Evolutionary conservation across 2,797 vertebrate genomes (phyloP).

Genomic region (Alauda arvensis): DNA sequence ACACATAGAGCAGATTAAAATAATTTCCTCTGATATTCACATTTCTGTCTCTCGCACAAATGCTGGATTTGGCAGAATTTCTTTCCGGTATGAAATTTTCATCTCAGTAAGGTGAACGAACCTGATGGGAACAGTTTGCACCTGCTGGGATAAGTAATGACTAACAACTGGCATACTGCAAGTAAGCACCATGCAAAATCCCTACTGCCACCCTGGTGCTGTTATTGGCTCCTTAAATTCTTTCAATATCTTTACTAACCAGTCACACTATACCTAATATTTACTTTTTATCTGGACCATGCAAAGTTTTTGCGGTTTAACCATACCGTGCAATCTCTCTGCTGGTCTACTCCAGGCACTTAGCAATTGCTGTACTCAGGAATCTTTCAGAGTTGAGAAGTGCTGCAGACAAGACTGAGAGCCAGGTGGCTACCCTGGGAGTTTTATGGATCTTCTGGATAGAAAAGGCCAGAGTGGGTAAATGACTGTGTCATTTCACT

Average conservation of each 20-base stretch:
- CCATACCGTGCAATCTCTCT: not conserved
- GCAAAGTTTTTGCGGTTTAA: not conserved
- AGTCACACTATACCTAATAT: not conserved
- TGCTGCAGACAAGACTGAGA: not conserved
- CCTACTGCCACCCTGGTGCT: not conserved
- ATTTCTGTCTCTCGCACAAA: not conserved
- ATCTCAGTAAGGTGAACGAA: not conserved
- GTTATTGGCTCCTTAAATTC: not conserved
- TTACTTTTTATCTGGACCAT: not conserved
- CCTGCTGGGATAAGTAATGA: not conserved
- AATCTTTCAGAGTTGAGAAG: not conserved
- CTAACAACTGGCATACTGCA: not conserved
- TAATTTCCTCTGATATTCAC: not conserved
- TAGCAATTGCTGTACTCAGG: not conserved
- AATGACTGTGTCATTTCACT: not conserved
- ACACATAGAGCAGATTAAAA: not conserved
- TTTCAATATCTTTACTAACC: not conserved
- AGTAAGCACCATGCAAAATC: not conserved
- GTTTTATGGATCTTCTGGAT: not conserved
- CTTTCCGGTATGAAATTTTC: not conserved
- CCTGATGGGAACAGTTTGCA: not conserved
- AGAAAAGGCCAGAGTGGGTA: not conserved
- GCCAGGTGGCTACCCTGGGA: not conserved
- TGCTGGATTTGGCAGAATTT: not conserved
- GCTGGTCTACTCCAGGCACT: not conserved